These are phyloP conservation scores for Eupithecia vulgata DNA, from an alignment of 2,888 invertebrate species.

Conservation along the genomic window DNA sequence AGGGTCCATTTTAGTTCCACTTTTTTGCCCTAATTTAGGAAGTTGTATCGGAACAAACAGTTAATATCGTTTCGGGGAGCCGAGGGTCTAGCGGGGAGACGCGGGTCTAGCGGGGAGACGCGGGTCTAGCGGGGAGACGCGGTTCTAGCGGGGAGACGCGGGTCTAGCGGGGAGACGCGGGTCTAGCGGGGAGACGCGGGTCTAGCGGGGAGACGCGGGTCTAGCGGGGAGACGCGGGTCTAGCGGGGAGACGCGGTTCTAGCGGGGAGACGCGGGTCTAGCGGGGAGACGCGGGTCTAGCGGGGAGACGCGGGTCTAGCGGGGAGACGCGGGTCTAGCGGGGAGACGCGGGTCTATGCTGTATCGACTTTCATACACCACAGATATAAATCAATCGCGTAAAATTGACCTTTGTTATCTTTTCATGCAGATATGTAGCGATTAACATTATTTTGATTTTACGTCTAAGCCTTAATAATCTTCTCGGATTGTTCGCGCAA, in stretches of 20 bases:
- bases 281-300: too few species aligned
- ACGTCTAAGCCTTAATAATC: neutral
- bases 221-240: too few species aligned
- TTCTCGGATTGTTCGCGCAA: neutral
- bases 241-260: too few species aligned
- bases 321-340: constrained; percentile 25
- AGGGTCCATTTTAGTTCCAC: too few species aligned
- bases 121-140: constrained; percentile 36
- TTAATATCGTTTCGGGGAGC: constrained; percentile 48
- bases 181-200: too few species aligned
- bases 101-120: constrained; percentile 20
- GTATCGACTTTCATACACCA: constrained; percentile 37
- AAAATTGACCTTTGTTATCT: neutral
- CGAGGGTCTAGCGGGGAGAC: constrained; percentile 43
- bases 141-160: constrained; percentile 12
- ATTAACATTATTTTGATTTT: neutral
- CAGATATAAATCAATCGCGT: neutral
- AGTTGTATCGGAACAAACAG: too few species aligned
- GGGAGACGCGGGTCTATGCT: constrained; percentile 38
- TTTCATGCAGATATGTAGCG: neutral
- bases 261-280: too few species aligned
- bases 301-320: too few species aligned
- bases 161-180: too few species aligned
- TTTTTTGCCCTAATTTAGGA: too few species aligned
- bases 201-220: too few species aligned